These are phyloP conservation scores for Rhadinocentrus ornatus DNA, from an alignment of 2,797 vertebrate genomes.

Conservation along the genomic window DNA sequence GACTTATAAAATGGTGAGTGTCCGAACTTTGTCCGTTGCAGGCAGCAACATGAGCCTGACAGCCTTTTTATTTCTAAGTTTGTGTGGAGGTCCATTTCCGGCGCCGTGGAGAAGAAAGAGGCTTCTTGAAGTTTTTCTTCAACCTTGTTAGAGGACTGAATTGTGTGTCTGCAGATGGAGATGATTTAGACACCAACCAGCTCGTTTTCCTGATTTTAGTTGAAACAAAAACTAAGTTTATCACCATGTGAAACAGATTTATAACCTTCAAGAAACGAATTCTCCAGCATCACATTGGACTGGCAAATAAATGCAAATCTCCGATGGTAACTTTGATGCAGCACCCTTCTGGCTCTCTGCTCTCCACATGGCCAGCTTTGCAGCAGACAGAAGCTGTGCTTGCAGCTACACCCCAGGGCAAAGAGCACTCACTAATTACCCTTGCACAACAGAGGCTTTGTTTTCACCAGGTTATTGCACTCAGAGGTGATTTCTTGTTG, in stretches of 20 bases:
- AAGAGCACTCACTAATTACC: conserved; percentile 51
- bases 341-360: too few relatives aligned
- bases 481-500: conserved; percentile 16
- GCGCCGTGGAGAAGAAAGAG: too few relatives aligned
- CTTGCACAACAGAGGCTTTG: conserved; percentile 47
- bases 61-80: too few relatives aligned
- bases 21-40: neutral
- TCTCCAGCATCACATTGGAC: neutral
- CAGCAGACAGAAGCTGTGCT: neutral
- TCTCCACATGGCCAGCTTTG: neutral
- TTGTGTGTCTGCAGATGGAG: too few relatives aligned
- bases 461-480: conserved; percentile 21
- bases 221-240: neutral
- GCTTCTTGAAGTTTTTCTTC: too few relatives aligned
- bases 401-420: conserved; percentile 44
- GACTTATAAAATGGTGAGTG: conserved; percentile 77
- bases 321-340: neutral
- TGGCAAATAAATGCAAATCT: conserved; percentile 36
- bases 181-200: too few relatives aligned
- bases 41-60: too few relatives aligned
- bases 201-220: neutral
- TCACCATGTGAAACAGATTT: too few relatives aligned
- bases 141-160: too few relatives aligned
- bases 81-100: neutral
- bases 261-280: too few relatives aligned